Evolutionary conservation across 1,140 invertebrate genomes (phyloP).

Genomic region (Atta cephalotes): DNA sequence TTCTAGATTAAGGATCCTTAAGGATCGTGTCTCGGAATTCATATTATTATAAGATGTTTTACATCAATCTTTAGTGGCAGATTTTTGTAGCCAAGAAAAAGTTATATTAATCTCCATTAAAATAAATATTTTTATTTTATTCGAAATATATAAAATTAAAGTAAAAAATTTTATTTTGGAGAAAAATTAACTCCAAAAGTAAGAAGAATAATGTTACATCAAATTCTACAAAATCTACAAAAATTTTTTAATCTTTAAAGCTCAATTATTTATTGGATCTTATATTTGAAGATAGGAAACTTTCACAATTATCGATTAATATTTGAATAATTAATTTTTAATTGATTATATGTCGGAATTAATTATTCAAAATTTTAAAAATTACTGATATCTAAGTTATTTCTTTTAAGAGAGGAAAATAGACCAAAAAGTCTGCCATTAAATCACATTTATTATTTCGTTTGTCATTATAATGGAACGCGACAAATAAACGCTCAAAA

Average conservation of each 20-base stretch:
- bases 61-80: not conserved
- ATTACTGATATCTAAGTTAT: not conserved
- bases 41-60: constrained; percentile 9
- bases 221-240: not conserved
- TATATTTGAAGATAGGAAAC: not conserved
- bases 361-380: not conserved
- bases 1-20: constrained; percentile 58
- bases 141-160: not conserved
- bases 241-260: not conserved
- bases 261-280: not conserved
- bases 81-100: not conserved
- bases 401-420: not conserved
- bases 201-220: not conserved
- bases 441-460: constrained; percentile 13
- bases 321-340: constrained; percentile 21
- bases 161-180: not conserved
- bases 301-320: not conserved
- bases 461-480: constrained; percentile 38
- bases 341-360: constrained; percentile 23
- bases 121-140: constrained; percentile 5
- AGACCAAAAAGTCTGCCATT: not conserved
- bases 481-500: constrained; percentile 14
- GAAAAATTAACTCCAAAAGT: not conserved
- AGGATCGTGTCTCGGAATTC: constrained; percentile 59
- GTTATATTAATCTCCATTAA: not conserved